These are phyloP conservation scores for Limnephilus auricula DNA, from an alignment of 2,888 invertebrate genomes.

Conservation along the genomic window DNA sequence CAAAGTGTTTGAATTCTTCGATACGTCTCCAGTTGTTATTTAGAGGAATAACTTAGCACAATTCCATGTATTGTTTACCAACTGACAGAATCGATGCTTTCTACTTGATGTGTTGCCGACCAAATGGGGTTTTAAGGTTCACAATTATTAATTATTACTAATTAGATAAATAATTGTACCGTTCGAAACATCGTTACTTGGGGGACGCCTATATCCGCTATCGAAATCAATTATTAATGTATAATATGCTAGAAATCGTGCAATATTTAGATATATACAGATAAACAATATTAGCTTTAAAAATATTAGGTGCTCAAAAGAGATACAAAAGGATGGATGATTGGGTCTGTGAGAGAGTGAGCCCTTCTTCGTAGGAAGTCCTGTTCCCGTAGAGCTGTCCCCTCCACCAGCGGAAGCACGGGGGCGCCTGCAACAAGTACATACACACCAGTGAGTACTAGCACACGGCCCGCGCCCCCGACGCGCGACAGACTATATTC, in stretches of 20 bases:
- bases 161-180: constrained; percentile 32
- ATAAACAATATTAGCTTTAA: constrained; percentile 74
- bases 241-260: constrained; percentile 72
- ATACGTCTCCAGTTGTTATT: neutral
- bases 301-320: constrained; percentile 74
- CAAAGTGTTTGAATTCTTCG: neutral
- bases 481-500: constrained; percentile 58
- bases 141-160: constrained; percentile 22
- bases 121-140: constrained; percentile 22
- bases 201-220: constrained; percentile 68
- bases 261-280: constrained; percentile 72
- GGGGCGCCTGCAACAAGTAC: neutral
- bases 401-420: constrained; percentile 13
- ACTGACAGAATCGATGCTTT: neutral
- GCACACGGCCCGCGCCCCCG: neutral
- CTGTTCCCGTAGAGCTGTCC: neutral
- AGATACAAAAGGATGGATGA: constrained; percentile 44
- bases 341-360: constrained; percentile 4
- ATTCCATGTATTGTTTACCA: neutral
- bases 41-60: neutral
- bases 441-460: neutral
- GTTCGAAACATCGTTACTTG: constrained; percentile 53
- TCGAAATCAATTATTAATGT: constrained; percentile 65
- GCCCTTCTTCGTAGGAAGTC: constrained; percentile 30
- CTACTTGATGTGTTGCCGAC: constrained; percentile 8